These are phyloP conservation scores for Melanostigma gelatinosum DNA, from an alignment of 2,113 vertebrate species.

Conservation along the genomic window DNA sequence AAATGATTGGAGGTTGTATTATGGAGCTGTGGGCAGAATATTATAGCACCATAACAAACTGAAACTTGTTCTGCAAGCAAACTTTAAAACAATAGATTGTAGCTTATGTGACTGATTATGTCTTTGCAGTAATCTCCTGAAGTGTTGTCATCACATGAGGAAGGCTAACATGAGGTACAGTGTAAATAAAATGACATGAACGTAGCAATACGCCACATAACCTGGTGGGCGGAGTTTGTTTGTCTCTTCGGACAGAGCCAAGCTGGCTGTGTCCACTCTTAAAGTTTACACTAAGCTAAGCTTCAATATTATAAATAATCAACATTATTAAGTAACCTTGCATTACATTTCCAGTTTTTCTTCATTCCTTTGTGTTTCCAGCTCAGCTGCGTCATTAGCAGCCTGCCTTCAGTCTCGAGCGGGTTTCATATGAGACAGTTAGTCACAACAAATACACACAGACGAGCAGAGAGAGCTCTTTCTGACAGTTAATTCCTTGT, in stretches of 20 bases:
- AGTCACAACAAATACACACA: not conserved
- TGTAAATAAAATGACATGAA: not conserved
- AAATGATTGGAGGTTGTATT: constrained; percentile 42
- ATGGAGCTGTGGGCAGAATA: constrained; percentile 12
- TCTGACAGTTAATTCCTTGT: not conserved
- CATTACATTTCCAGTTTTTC: not conserved
- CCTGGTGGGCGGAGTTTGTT: not conserved
- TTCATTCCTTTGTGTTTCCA: constrained; percentile 22
- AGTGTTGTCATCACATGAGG: not conserved
- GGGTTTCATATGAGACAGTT: constrained; percentile 16
- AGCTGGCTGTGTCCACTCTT: not conserved
- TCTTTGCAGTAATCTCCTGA: not conserved
- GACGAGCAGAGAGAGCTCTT: not conserved
- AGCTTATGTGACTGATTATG: not conserved
- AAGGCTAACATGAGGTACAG: not conserved
- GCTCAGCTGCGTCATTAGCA: constrained; percentile 14
- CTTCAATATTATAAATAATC: not conserved
- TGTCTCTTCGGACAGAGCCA: not conserved
- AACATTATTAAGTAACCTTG: not conserved
- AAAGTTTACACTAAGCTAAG: not conserved
- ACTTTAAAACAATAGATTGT: not conserved
- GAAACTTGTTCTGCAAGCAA: constrained; percentile 1
- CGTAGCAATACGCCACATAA: not conserved
- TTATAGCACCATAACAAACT: constrained; percentile 9
- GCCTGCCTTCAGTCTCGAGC: constrained; percentile 28